Evolutionary conservation across 2,797 vertebrate species (phyloP), one percentile per base, ranked within the genome.

Genomic region (Anguilla megastoma): DNA sequence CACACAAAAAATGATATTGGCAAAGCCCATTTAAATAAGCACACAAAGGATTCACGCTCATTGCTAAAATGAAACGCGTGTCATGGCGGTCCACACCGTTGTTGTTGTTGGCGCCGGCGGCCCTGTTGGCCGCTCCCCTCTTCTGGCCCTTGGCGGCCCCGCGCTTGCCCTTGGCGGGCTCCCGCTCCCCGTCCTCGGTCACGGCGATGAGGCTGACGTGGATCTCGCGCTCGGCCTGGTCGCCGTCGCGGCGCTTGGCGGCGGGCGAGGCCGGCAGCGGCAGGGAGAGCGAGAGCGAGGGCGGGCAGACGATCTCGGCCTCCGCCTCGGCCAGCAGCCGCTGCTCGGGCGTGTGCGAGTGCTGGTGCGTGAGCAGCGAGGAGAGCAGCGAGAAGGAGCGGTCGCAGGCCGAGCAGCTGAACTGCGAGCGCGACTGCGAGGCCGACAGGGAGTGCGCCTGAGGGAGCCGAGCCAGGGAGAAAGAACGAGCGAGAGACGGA

Each of bases 311-410:
- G 1, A 98, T 97, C 93, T 98, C 97, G 0, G 97, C 97, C 33
- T 97, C 97, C 0, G 97, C 97, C 91, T 97, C 97, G 0, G 96
- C 96, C 85, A 97, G 94, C 45, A 97, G 96, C 33, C 96, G 96
- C 85, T 98, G 98, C 92, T 98, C 98, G 0, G 97, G 97, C 18
- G 97, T 97, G 92, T 98, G 98, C 54, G 97, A 97, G 93, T 97
- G 97, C 92, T 98, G 98, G 93, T 98, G 98, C 48, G 96, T 97
- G 91, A 98, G 94, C 60, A 99, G 96, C 48, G 97, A 97, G 7
- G 97, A 97, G 87, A 96, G 96, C 80, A 94, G 97, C 84, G 96
- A 95, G 93, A 98, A 97, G 92, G 97, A 94, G 92, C 97, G 93
- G 91, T 98, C 98, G 3, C 98, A 99, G 85, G 97, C 94, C 0